Base-by-base conservation (phyloP, 30 jellyfish, hydroid and myxozoan species). In the Calvadosia cruxmelitensis region DNA sequence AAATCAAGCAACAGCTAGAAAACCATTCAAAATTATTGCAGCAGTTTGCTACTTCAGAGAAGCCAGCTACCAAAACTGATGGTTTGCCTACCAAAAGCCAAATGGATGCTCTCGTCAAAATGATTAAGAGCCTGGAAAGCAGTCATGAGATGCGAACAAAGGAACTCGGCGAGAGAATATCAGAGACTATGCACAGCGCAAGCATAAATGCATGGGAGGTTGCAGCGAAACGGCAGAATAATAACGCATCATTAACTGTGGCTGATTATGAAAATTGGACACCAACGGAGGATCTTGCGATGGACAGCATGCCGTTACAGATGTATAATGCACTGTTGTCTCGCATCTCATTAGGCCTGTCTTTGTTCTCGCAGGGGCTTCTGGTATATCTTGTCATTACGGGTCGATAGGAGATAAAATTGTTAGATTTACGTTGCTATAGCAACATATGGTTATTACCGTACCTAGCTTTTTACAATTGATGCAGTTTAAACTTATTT, bases 1-100 rank as follows among this genome's bases (percentile, higher is more conserved):
- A 79, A 20, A 28, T 71, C 34, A 63, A 62, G 34, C 16, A 66
- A n/a, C 79, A 71, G 53, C 36, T 79, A 28, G 50, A 50, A 33
- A 64, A 51, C 29, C 79, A 69, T 16, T 42, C 57, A 42, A 42
- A 42, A 42, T 5, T 42, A 42, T 42, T 42, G 20, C 15, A 42
- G 20, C 10, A 10, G 20, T 42, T 42, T 42, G 20, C 57, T 5
- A 42, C 57, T 42, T 20, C 10, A 42, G 15, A 5, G 57, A 42
- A 42, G 20, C 10, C 10, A 10, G 57, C 10, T 10, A 20, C 57
- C 10, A 42, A 42, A 42, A n/a, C n/a, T n/a, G n/a, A n/a, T n/a
- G 57, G 20, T 42, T 20, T 5, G 20, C 57, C 57, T 5, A 42
- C 57, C 20, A n/a, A n/a, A n/a, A 20, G 15, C 20, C 15, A 42